These are phyloP conservation scores for Archilochus colubris DNA, from an alignment of 2,113 vertebrate genomes.

Conservation along the genomic window DNA sequence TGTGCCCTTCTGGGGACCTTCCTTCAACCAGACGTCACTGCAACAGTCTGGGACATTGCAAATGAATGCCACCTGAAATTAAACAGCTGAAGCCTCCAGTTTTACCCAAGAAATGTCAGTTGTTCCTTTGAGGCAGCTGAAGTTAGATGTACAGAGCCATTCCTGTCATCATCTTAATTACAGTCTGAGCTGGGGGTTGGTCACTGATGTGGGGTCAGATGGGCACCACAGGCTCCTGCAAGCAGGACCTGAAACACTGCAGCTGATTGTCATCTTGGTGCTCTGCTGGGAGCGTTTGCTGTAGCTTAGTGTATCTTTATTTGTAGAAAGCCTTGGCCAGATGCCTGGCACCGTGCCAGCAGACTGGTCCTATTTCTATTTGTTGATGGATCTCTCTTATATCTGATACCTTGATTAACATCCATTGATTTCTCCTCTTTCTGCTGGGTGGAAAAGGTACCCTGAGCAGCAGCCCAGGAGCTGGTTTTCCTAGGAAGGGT, in stretches of 20 bases:
- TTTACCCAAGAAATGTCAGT: not conserved
- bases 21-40: not conserved
- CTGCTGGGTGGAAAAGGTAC: not conserved
- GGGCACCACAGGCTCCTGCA: not conserved
- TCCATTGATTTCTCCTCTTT: slow-evolving; percentile 29
- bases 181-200: not conserved
- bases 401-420: slow-evolving; percentile 24
- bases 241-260: not conserved
- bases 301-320: not conserved
- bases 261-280: not conserved
- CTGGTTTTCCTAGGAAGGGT: not conserved
- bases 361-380: not conserved
- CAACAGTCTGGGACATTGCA: not conserved
- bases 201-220: not conserved
- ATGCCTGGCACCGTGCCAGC: not conserved
- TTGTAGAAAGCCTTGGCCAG: not conserved
- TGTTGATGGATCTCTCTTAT: not conserved
- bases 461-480: not conserved
- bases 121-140: slow-evolving; percentile 6
- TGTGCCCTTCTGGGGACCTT: not conserved
- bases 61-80: not conserved
- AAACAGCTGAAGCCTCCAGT: not conserved
- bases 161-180: not conserved
- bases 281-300: not conserved
- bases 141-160: not conserved